Conservation (phyloP, 1,140 invertebrate species). For the Drosophila kanapiae region DNA sequence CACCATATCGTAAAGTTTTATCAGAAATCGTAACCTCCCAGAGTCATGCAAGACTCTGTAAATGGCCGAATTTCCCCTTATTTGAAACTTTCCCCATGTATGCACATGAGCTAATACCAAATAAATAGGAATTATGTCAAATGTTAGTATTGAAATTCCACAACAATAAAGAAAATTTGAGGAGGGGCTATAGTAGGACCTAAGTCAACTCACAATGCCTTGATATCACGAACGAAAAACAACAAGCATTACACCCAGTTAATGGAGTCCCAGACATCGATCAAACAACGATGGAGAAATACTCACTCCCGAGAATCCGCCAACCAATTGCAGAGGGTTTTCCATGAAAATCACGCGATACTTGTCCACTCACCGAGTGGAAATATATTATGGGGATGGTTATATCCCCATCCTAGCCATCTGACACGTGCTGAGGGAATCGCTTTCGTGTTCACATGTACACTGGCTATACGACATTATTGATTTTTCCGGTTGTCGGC, state of each 20-base stretch:
- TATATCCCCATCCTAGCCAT: conserved; percentile 5
- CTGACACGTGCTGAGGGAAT: conserved; percentile 65
- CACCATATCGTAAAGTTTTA: conserved; percentile 6
- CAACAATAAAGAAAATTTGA: conserved; percentile 27
- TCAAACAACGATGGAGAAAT: conserved; percentile 58
- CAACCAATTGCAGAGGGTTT: conserved; percentile 68
- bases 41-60: conserved; percentile 14
- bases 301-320: neutral
- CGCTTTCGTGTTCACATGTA: conserved; percentile 40
- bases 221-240: conserved; percentile 55
- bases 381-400: conserved; percentile 15
- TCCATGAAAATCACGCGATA: conserved; percentile 73
- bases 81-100: conserved; percentile 2
- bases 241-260: conserved; percentile 47
- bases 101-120: conserved; percentile 58
- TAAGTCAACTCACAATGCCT: conserved; percentile 42
- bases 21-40: neutral
- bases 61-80: conserved; percentile 37
- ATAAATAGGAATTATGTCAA: conserved; percentile 82
- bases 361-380: conserved; percentile 54
- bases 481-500: conserved; percentile 65
- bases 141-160: conserved; percentile 65
- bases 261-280: conserved; percentile 67
- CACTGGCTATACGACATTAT: conserved; percentile 64
- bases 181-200: conserved; percentile 8